Evolutionary conservation across 1,140 invertebrate species (phyloP).

Genomic region (Drosophila novamexicana): DNA sequence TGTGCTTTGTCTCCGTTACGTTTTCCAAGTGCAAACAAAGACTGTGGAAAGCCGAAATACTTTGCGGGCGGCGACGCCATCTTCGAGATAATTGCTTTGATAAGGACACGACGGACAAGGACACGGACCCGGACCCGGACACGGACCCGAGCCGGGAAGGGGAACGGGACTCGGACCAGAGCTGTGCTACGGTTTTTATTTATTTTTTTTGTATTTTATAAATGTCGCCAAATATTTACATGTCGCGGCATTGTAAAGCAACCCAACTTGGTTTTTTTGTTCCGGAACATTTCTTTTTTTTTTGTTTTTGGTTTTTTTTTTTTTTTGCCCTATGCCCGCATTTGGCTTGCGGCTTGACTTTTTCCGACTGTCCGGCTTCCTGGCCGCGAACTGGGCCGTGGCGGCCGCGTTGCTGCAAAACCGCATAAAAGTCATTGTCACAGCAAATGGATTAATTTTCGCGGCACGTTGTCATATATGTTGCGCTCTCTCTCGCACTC

Average conservation of each 20-base stretch:
- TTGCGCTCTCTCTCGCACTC: conserved; percentile 39
- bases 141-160: neutral
- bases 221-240: conserved; percentile 82
- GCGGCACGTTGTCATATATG: conserved; percentile 74
- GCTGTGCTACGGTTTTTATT: conserved; percentile 4
- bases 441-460: conserved; percentile 83
- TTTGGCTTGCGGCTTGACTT: conserved; percentile 77
- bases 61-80: conserved; percentile 33
- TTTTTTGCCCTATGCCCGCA: conserved; percentile 49
- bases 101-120: conserved; percentile 55
- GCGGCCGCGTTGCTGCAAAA: conserved; percentile 67
- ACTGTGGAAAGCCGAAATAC: conserved; percentile 26
- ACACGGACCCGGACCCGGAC: conserved; percentile 4
- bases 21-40: conserved; percentile 66
- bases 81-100: conserved; percentile 81
- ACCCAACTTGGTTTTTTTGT: conserved; percentile 23
- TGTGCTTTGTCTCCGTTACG: conserved; percentile 77
- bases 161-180: neutral
- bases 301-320: neutral
- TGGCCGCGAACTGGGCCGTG: conserved; percentile 20
- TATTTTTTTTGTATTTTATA: conserved; percentile 56
- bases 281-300: conserved; percentile 8
- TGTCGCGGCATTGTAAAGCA: conserved; percentile 71
- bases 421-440: conserved; percentile 83
- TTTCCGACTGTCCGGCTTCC: conserved; percentile 45